A percentile compares a stretch with the other conserved stretches of the same genome.
Conservation (phyloP, 1,140 invertebrate genomes). For the Grapholita molesta region DNA sequence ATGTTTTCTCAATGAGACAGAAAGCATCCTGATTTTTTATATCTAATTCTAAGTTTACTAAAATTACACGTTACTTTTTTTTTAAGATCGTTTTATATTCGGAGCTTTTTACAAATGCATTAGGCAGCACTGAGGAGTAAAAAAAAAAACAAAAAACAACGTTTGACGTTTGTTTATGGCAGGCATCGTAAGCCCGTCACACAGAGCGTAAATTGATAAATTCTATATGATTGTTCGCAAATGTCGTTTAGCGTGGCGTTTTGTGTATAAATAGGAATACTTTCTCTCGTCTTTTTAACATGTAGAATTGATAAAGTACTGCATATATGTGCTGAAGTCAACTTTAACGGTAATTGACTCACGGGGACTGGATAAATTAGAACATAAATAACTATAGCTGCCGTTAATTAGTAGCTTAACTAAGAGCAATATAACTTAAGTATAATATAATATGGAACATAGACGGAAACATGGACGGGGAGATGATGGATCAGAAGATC, state of each 20-base stretch:
- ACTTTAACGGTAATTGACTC: neutral
- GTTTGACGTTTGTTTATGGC: neutral
- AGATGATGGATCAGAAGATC: slow-evolving; percentile 39
- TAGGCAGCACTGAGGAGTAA: neutral
- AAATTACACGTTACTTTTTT: no score
- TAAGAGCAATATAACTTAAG: slow-evolving; percentile 14
- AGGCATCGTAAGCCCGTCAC: neutral
- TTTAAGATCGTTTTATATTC: no score
- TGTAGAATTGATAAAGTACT: neutral
- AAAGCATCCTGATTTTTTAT: no score
- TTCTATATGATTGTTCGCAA: neutral
- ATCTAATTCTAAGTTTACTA: no score
- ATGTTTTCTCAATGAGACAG: no score
- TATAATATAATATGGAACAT: slow-evolving; percentile 32
- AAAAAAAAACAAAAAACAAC: neutral
- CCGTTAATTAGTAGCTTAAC: neutral
- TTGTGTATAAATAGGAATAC: slow-evolving; percentile 3
- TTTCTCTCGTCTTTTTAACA: neutral
- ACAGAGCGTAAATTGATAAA: neutral
- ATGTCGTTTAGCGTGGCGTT: neutral
- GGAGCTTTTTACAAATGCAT: neutral
- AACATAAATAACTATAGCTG: neutral
- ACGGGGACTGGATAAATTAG: neutral
- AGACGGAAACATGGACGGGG: slow-evolving; percentile 29
- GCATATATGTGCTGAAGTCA: neutral